Percentiles rank a stretch among this genome's conserved stretches.
phyloP scores from a whole-genome alignment of 1,140 invertebrate species.

The Phymastichus coffea region DNA sequence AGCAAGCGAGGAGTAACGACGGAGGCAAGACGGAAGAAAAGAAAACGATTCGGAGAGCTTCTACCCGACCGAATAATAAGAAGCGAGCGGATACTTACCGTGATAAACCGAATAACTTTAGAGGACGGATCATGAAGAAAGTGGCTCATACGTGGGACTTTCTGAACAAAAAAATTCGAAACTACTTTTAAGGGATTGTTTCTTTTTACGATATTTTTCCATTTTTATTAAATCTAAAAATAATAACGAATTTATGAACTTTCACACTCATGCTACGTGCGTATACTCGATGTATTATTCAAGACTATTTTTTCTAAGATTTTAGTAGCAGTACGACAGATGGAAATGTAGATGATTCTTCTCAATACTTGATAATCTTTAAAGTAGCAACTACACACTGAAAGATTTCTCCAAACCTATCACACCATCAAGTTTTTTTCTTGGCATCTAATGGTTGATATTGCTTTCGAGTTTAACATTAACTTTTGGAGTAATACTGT shows the following conservation, averaged over 20 bases:
- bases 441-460: no score
- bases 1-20: conserved; percentile 2
- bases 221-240: not conserved
- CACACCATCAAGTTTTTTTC: no score
- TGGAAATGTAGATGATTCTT: no score
- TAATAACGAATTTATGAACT: not conserved
- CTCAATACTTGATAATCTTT: no score
- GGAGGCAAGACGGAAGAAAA: not conserved
- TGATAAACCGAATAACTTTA: not conserved
- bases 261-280: not conserved
- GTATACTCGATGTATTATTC: conserved; percentile 6
- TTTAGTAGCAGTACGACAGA: no score
- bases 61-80: not conserved
- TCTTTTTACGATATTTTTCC: not conserved
- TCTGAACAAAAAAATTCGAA: not conserved
- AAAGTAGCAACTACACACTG: no score
- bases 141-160: not conserved
- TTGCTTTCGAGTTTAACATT: no score
- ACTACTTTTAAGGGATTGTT: not conserved
- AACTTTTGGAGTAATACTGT: no score
- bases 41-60: not conserved
- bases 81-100: not conserved
- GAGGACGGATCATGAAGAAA: not conserved
- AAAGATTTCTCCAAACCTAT: no score
- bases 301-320: conserved; percentile 3